Conservation (phyloP, 1,140 invertebrate species). For the Mamestra configurata region DNA sequence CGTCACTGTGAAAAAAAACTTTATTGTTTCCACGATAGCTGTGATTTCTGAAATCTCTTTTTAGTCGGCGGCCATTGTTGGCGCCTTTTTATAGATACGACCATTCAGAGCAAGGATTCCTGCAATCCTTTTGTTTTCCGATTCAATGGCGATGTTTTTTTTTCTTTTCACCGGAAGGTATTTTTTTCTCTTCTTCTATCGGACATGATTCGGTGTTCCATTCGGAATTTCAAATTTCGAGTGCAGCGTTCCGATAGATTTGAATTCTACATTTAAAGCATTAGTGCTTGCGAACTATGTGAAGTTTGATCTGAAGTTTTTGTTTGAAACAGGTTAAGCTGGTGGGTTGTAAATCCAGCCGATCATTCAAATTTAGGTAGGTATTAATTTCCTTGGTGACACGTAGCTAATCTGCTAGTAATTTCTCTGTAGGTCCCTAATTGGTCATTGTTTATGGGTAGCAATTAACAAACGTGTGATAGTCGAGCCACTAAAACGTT, state of each 20-base stretch:
- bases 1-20: conserved; percentile 41
- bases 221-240: conserved; percentile 47
- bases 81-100: conserved; percentile 45
- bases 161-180: neutral
- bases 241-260: conserved; percentile 26
- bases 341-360: too few species aligned
- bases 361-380: too few species aligned
- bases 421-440: neutral
- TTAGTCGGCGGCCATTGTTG: conserved; percentile 40
- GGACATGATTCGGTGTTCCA: conserved; percentile 39
- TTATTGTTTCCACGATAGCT: conserved; percentile 39
- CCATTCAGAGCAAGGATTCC: conserved; percentile 40
- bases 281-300: neutral
- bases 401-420: neutral
- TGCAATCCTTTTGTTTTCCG: conserved; percentile 49
- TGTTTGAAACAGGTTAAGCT: neutral
- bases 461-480: neutral
- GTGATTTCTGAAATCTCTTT: conserved; percentile 48
- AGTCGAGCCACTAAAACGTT: neutral
- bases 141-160: conserved; percentile 46
- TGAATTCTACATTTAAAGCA: neutral
- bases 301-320: neutral
- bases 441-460: neutral
- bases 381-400: neutral
- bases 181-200: conserved; percentile 35